These are phyloP conservation scores for Cantharis flavilabris DNA, from an alignment of 2,888 invertebrate species.

Conservation along the genomic window DNA sequence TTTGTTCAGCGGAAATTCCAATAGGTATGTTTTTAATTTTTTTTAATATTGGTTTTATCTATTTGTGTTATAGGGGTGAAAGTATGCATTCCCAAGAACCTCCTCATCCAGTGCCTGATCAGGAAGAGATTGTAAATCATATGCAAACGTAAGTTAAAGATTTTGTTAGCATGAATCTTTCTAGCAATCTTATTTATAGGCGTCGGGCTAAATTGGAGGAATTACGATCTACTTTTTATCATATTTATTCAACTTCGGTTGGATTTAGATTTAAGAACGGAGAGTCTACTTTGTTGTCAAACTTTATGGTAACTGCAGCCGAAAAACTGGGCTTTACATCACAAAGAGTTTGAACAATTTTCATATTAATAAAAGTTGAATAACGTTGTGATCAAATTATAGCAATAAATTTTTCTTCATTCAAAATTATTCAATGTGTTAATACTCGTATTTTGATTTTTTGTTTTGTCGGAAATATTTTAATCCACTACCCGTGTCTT, in stretches of 20 bases:
- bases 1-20: conserved; percentile 41
- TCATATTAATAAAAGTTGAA: neutral
- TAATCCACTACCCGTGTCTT: neutral
- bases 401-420: neutral
- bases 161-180: neutral
- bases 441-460: neutral
- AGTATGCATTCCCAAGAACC: conserved; percentile 55
- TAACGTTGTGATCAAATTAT: neutral
- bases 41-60: neutral
- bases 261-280: conserved; percentile 60
- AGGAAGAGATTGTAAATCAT: conserved; percentile 48
- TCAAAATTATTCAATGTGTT: neutral
- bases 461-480: neutral
- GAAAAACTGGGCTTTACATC: conserved; percentile 60
- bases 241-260: conserved; percentile 60
- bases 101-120: conserved; percentile 54
- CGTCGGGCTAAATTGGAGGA: conserved; percentile 59
- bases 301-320: conserved; percentile 61
- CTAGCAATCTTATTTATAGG: conserved; percentile 45
- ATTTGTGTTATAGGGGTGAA: conserved; percentile 39
- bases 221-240: conserved; percentile 62
- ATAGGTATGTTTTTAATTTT: conserved; percentile 31
- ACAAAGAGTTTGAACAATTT: conserved; percentile 12
- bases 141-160: conserved; percentile 36
- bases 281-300: conserved; percentile 58